A percentile compares a stretch with the other conserved stretches of the same genome.
phyloP scores from a whole-genome alignment of 2,113 vertebrate genomes.

The Sminthopsis crassicaudata region DNA sequence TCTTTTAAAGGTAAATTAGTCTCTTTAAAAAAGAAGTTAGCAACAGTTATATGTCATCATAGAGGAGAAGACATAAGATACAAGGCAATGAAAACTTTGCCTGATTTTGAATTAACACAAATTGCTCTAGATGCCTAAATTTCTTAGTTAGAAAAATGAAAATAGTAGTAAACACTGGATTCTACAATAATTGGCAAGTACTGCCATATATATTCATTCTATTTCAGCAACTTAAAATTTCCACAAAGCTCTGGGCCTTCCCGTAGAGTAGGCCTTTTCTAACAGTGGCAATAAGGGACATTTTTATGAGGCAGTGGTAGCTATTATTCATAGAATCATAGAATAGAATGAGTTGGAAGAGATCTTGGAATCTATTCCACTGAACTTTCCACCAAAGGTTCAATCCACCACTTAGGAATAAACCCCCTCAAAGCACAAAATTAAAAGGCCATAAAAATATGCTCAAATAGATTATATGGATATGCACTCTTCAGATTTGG shows the following conservation, averaged over 20 bases:
- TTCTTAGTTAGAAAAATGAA: background rate
- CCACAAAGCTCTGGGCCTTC: background rate
- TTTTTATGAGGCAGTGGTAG: background rate
- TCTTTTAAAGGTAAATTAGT: no score
- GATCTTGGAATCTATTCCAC: background rate
- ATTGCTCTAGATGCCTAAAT: background rate
- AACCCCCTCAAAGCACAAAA: background rate
- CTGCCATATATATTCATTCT: background rate
- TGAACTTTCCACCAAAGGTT: background rate
- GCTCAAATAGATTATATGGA: background rate
- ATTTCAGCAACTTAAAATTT: background rate
- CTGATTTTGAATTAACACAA: background rate
- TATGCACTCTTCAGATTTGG: background rate
- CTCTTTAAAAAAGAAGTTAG: background rate
- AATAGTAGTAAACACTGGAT: background rate
- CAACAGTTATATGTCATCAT: background rate
- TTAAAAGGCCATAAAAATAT: background rate
- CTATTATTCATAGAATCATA: background rate
- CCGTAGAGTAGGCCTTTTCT: background rate
- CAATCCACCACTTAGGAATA: background rate
- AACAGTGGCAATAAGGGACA: background rate
- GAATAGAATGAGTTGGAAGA: background rate
- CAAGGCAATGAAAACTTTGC: background rate
- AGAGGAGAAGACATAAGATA: background rate
- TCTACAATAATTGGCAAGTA: slow-evolving; percentile 25